phyloP scores from a whole-genome alignment of 2,888 invertebrate genomes.

The Eristalis pertinax region DNA sequence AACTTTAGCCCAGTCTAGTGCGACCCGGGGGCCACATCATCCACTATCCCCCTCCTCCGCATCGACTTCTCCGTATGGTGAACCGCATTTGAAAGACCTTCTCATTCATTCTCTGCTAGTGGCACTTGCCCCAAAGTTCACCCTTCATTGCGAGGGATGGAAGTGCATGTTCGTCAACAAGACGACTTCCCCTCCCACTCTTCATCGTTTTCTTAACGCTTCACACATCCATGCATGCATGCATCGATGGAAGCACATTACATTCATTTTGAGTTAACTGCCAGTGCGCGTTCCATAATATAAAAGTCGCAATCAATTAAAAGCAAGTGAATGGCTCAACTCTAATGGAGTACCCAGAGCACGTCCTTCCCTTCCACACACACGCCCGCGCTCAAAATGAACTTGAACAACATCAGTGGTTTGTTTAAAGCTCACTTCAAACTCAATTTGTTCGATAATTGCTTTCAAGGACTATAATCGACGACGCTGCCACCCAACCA shows the following conservation, averaged over 20 bases:
- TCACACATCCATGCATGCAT: background rate
- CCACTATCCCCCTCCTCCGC: too few relatives aligned
- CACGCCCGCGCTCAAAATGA: background rate
- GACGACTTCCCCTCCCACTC: too few relatives aligned
- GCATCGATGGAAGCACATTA: background rate
- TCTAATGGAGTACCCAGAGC: conserved; percentile 39
- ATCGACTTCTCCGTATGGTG: too few relatives aligned
- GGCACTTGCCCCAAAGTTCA: too few relatives aligned
- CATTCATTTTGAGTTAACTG: background rate
- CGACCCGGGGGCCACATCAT: too few relatives aligned
- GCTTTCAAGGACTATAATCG: conserved; percentile 41
- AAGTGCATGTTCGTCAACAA: too few relatives aligned
- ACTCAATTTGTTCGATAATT: conserved; percentile 54
- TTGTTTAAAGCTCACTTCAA: conserved; percentile 58
- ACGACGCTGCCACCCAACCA: background rate
- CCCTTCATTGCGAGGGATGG: too few relatives aligned
- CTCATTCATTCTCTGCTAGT: too few relatives aligned
- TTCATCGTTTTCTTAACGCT: too few relatives aligned
- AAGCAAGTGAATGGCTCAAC: conserved; percentile 33
- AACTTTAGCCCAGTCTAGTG: too few relatives aligned
- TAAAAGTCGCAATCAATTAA: conserved; percentile 42
- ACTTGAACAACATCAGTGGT: conserved; percentile 20
- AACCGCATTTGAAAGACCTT: too few relatives aligned
- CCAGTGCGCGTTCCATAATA: background rate
- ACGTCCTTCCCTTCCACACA: conserved; percentile 21